Conservation (phyloP, 2,113 vertebrate genomes). For the Daubentonia madagascariensis region DNA sequence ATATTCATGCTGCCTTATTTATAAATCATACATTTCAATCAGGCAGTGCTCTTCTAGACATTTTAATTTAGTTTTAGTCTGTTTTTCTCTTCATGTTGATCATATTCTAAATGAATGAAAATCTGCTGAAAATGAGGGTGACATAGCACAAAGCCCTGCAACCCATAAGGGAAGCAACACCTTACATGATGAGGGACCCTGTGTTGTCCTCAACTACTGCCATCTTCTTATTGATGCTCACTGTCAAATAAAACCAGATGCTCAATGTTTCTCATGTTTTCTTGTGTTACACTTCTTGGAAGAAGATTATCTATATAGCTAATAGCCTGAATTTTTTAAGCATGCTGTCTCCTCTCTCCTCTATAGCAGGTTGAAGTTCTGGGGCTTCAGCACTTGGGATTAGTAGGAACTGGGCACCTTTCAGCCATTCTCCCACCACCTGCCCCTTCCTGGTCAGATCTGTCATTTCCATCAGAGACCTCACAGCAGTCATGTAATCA, state of each 20-base stretch:
- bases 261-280: not conserved
- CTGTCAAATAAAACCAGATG: not conserved
- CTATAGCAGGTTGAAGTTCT: too few species aligned
- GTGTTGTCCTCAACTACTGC: not conserved
- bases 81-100: not conserved
- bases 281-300: not conserved
- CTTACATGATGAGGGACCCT: not conserved
- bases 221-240: not conserved
- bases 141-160: not conserved
- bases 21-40: not conserved
- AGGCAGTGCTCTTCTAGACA: not conserved
- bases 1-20: not conserved
- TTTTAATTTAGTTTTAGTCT: not conserved
- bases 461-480: too few species aligned
- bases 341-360: too few species aligned
- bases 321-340: too few species aligned
- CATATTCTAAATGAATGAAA: not conserved
- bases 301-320: too few species aligned
- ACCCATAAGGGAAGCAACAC: not conserved
- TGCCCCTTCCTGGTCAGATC: too few species aligned
- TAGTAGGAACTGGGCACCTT: too few species aligned
- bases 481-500: too few species aligned
- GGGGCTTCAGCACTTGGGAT: too few species aligned
- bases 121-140: not conserved
- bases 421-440: too few species aligned